Evolutionary conservation across 2,888 invertebrate genomes (phyloP), one percentile per base, ranked within the genome.

Genomic region (Hirtodrosophila trivittata): DNA sequence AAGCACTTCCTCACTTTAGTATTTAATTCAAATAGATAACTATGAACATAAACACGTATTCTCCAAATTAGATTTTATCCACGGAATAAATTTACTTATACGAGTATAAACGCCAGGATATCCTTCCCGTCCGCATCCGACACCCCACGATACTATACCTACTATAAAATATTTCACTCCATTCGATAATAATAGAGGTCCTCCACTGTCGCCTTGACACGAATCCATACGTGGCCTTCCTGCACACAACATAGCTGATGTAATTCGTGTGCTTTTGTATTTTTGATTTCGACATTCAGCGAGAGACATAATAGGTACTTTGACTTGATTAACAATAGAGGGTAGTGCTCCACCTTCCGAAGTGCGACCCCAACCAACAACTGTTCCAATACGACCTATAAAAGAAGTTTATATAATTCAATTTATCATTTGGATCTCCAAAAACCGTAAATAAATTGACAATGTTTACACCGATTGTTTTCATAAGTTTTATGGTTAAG

Each of bases 201-300:
- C 97, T 10, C 97, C 97, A 75, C 96, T 96, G 89, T 97, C 97
- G 0, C 97, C 97, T 91, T 97, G 97, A 83, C 97, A 97, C 0
- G 96, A 96, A 90, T 97, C 97, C 87, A 95, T 94, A 4, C 93
- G 93, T 1, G 95, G 95, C 66, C 93, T 93, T 9, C 97, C 97
- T 6, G 97, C 97, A 88, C 97, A 97, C 57, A 97, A 88, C 97
- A 97, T 97, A 85, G 95, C 96, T 52, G 93, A 92, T 6, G 96
- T 96, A 71, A 97, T 97, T 77, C 96, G 92, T 9, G 94, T 93
- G 0, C 96, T 95, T 57, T 95, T 93, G 87, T 97, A 97, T 90
- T 96, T 97, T 93, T 95, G 95, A 45, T 93, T 94, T 32, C 96
- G 92, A 87, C 97, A 97, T 89, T 97, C 96, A 1, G 92, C 92